Base-by-base conservation (phyloP, 2,113 vertebrate genomes). In the Atractosteus spatula region DNA sequence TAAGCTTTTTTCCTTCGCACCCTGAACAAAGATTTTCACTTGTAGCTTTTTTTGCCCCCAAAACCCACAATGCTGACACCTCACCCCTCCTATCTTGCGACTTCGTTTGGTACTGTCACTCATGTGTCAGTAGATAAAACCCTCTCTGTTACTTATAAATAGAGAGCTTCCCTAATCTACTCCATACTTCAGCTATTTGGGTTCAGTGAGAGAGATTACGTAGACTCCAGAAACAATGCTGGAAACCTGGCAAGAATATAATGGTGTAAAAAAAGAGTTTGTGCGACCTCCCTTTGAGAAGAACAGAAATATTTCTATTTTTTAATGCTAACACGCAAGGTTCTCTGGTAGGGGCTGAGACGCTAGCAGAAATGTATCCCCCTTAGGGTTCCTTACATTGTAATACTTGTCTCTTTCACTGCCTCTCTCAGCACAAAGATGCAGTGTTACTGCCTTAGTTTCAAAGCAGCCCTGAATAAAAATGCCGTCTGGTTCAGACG, bases 321-420 rank as follows among this genome's bases (percentile, higher is more conserved):
- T 51, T 51, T 51, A 51, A 51, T 51, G 10, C 47, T 51, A 51
- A 51, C 47, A 51, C 10, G 47, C 2, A 10, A 51, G 10, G 47
- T 1, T 51, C 47, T 51, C 47, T 51, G 10, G 5, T 29, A 29
- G 45, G 4, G 61, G 41, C 4, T 51, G 61, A 2, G 62, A 11
- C 5, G 55, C 5, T 55, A 14, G 42, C n/a, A 12, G n/a, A 54
- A 54, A 29, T 42, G 51, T 3, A 54, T 77, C 41, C 62, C 3
- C 61, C 45, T 72, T 2, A 54, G 44, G 69, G 66, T 66, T 81
- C 47, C 3, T 3, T 12, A 7, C 6, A 2, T 8, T 3, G 2
- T 45, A n/a, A 14, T 7, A 0, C 12, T 73, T 42, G 41, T 69
- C 43, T 68, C n/a, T 0, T 17, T 0, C 0, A 42, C 44, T 0